phyloP scores from a whole-genome alignment of 2,888 invertebrate genomes.

The Drosophila eohydei region DNA sequence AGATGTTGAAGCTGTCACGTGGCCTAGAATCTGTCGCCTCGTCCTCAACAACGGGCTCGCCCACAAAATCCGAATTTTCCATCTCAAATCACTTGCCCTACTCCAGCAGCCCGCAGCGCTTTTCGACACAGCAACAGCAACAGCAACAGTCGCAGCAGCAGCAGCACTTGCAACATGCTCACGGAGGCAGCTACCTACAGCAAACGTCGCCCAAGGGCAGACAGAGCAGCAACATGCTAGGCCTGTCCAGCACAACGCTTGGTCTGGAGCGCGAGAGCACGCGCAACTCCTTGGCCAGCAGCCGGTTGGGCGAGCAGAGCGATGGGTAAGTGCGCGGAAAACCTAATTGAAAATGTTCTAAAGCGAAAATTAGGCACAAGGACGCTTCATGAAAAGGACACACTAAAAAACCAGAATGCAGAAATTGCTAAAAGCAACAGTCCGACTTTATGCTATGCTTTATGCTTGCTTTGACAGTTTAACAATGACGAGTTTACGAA shows the following conservation, averaged over 20 bases:
- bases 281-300: slow-evolving; percentile 69
- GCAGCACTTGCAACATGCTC: slow-evolving; percentile 37
- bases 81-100: slow-evolving; percentile 75
- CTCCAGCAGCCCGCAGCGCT: slow-evolving; percentile 71
- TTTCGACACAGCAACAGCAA: slow-evolving; percentile 54
- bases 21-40: slow-evolving; percentile 90
- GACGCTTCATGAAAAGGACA: slow-evolving; percentile 2
- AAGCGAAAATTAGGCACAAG: slow-evolving; percentile 4
- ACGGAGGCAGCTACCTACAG: slow-evolving; percentile 50
- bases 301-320: slow-evolving; percentile 70
- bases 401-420: slow-evolving; percentile 3
- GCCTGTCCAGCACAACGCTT: slow-evolving; percentile 59
- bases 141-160: slow-evolving; percentile 53
- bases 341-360: slow-evolving; percentile 16
- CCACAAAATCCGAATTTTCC: slow-evolving; percentile 83
- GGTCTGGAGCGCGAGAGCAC: slow-evolving; percentile 68
- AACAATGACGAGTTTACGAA: neutral
- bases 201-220: slow-evolving; percentile 54
- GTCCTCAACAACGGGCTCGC: slow-evolving; percentile 82
- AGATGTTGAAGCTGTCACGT: slow-evolving; percentile 93
- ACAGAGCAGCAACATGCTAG: slow-evolving; percentile 48
- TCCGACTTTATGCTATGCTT: neutral
- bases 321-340: slow-evolving; percentile 59
- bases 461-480: no score
- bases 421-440: slow-evolving; percentile 8